Evolutionary conservation across 2,797 vertebrate genomes (phyloP).

Genomic region (Scyliorhinus canicula): DNA sequence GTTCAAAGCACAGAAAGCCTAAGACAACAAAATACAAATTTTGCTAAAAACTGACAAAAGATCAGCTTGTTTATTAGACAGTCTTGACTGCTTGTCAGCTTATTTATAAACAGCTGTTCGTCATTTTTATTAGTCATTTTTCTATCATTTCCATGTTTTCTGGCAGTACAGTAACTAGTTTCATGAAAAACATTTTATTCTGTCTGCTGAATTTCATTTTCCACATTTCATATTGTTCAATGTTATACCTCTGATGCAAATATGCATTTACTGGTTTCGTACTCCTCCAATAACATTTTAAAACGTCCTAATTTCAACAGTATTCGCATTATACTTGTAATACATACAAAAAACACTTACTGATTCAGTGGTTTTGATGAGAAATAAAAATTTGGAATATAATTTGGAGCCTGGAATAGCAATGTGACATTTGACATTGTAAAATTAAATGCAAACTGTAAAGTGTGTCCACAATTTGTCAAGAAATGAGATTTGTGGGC

Average conservation of each 20-base stretch:
- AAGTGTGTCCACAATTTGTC: neutral
- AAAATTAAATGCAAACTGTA: neutral
- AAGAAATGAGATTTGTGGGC: neutral
- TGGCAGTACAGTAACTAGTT: neutral
- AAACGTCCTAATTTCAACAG: neutral
- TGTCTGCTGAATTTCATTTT: neutral
- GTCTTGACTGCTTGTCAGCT: neutral
- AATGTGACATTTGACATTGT: neutral
- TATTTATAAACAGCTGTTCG: neutral
- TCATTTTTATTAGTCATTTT: conserved; percentile 18
- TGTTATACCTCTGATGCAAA: neutral
- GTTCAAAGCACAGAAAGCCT: neutral
- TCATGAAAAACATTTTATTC: neutral
- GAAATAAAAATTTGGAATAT: neutral
- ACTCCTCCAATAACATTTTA: neutral
- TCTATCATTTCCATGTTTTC: neutral
- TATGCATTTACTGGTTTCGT: neutral
- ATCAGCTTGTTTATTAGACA: neutral
- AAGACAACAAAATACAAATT: neutral
- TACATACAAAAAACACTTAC: neutral
- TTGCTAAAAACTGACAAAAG: neutral
- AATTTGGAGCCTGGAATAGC: neutral
- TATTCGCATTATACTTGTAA: neutral
- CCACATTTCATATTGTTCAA: neutral
- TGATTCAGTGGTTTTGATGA: neutral